Percentiles rank a stretch among this genome's conserved stretches.
Evolutionary conservation across 2,113 vertebrate species (phyloP).

Genomic region (Rana temporaria): DNA sequence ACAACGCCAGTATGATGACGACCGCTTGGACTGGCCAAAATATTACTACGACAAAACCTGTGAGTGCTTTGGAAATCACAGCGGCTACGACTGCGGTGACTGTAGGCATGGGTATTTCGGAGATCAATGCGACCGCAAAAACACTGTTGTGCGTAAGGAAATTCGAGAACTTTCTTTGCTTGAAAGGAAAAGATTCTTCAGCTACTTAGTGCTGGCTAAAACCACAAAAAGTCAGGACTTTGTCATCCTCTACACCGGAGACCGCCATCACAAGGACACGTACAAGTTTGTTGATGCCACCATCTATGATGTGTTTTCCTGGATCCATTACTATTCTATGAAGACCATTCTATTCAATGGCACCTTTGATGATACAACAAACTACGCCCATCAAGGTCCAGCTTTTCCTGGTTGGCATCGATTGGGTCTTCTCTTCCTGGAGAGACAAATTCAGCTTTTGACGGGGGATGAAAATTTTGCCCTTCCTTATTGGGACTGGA

Average conservation of each 20-base stretch:
- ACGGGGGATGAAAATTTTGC: constrained; percentile 59
- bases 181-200: constrained; percentile 54
- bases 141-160: constrained; percentile 10
- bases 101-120: constrained; percentile 54
- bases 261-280: constrained; percentile 38
- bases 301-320: constrained; percentile 57
- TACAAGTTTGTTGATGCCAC: constrained; percentile 46
- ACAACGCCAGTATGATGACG: constrained; percentile 5
- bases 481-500: constrained; percentile 62
- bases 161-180: constrained; percentile 39
- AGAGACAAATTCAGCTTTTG: constrained; percentile 58
- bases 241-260: constrained; percentile 49
- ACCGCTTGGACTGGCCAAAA: constrained; percentile 31
- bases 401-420: constrained; percentile 61
- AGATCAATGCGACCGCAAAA: not conserved
- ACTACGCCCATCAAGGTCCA: constrained; percentile 60
- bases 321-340: constrained; percentile 61
- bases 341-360: constrained; percentile 16
- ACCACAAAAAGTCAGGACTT: constrained; percentile 48
- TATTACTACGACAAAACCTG: constrained; percentile 18
- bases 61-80: constrained; percentile 32
- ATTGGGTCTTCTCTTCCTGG: constrained; percentile 58
- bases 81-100: constrained; percentile 48
- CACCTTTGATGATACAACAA: not conserved
- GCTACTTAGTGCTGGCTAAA: constrained; percentile 54